Evolutionary conservation across 2,888 invertebrate genomes (phyloP), one percentile per base, ranked within the genome.

Genomic region (Stictocephala bisonia): DNA sequence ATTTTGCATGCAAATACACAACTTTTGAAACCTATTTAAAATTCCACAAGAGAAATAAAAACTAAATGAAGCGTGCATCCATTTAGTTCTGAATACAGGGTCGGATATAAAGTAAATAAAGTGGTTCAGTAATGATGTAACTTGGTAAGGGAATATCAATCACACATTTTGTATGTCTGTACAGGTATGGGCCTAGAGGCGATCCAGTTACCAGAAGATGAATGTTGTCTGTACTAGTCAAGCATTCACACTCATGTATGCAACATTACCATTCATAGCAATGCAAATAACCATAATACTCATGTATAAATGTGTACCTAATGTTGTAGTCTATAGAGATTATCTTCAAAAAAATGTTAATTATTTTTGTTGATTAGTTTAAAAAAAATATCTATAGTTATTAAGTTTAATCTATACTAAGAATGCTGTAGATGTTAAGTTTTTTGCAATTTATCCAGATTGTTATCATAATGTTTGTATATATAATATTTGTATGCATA

Each of bases 241-340:
- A n/a, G n/a, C 60, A 22, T 58, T 4, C 22, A n/a, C 18, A 20
- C 60, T 31, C 27, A 15, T 29, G 40, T 60, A n/a, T n/a, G n/a
- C n/a, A n/a, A n/a, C n/a, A n/a, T n/a, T n/a, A 35, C 60, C 60
- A 35, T 35, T 22, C 35, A 56, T 60, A 60, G 60, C 60, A 60
- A 60, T 60, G 60, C 60, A 60, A 35, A 35, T 60, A 60, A 60
- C 60, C 60, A 22, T 35, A 60, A 60, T 60, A 60, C 60, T 60
- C 60, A 22, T 60, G 11, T 6, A n/a, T 56, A 29, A 18, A 22
- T 22, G 35, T 22, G n/a, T 35, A 56, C 56, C 15, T 29, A 40
- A 35, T 15, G 40, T 60, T 60, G 60, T 29, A 22, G 15, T 22
- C 40, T 60, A 6, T 18, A 56, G 26, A 24, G 3, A 15, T 11